These are phyloP conservation scores for Eulemur rubriventer DNA, from an alignment of 2,797 vertebrate genomes.

Conservation along the genomic window DNA sequence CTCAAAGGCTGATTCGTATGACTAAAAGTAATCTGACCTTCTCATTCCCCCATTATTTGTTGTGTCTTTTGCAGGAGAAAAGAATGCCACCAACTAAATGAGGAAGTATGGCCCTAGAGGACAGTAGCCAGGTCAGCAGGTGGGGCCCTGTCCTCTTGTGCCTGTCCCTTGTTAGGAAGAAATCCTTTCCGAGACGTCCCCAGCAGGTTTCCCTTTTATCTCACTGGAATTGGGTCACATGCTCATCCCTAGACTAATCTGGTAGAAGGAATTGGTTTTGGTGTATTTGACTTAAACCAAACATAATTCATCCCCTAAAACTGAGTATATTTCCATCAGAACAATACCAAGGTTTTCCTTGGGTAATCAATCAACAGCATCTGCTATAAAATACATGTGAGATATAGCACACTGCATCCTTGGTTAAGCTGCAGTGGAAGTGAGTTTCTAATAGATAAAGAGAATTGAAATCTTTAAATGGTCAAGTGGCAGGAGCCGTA, in stretches of 20 bases:
- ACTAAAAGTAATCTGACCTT: not conserved
- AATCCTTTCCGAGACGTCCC: not conserved
- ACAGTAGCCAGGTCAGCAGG: not conserved
- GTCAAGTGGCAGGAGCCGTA: too few species aligned
- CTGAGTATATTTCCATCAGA: not conserved
- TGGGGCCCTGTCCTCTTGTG: not conserved
- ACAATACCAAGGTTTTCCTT: not conserved
- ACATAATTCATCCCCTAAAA: not conserved
- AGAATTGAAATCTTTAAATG: not conserved
- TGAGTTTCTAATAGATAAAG: not conserved
- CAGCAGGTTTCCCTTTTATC: not conserved
- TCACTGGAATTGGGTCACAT: not conserved
- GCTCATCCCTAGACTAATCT: not conserved
- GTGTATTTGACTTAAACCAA: not conserved
- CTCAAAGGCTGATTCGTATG: not conserved
- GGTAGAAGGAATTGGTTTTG: not conserved
- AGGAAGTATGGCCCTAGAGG: too few species aligned
- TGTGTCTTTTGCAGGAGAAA: not conserved
- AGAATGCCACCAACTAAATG: not conserved
- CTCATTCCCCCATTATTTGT: too few species aligned
- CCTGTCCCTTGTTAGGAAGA: not conserved
- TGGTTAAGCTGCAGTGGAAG: not conserved
- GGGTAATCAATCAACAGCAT: not conserved
- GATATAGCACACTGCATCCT: rapidly evolving
- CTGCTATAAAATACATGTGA: too few species aligned